Evolutionary conservation across 2,797 vertebrate species (phyloP).

Genomic region (Paratrypauchen microcephalus): DNA sequence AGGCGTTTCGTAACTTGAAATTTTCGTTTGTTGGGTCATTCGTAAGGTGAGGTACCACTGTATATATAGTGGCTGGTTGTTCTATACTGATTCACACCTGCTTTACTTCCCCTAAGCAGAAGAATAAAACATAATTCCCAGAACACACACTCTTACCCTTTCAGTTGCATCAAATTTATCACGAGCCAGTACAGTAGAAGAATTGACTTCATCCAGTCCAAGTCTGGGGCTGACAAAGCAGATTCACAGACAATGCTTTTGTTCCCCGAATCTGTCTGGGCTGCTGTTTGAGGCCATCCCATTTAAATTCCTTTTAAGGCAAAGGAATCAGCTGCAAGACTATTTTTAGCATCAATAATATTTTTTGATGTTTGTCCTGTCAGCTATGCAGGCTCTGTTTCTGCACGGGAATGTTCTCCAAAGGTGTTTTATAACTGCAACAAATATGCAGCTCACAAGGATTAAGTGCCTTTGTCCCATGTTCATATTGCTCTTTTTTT

Average conservation of each 20-base stretch:
- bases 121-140: background rate
- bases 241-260: conserved; percentile 31
- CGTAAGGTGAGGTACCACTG: no score
- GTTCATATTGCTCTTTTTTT: no score
- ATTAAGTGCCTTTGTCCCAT: background rate
- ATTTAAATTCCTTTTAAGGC: conserved; percentile 49
- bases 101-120: background rate
- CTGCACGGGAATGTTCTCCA: background rate
- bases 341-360: conserved; percentile 54
- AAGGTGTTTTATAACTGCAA: background rate
- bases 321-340: conserved; percentile 47
- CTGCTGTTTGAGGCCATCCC: conserved; percentile 40
- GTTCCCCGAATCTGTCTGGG: background rate
- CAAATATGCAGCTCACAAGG: background rate
- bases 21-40: no score
- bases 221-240: conserved; percentile 11
- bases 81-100: no score
- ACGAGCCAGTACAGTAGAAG: background rate
- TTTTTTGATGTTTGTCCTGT: conserved; percentile 38
- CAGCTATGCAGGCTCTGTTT: conserved; percentile 8
- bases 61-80: no score
- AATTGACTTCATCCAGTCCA: background rate
- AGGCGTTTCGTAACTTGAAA: no score
- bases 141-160: background rate
- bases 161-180: background rate